phyloP scores from a whole-genome alignment of 1,140 invertebrate species.

The Psix sp. region DNA sequence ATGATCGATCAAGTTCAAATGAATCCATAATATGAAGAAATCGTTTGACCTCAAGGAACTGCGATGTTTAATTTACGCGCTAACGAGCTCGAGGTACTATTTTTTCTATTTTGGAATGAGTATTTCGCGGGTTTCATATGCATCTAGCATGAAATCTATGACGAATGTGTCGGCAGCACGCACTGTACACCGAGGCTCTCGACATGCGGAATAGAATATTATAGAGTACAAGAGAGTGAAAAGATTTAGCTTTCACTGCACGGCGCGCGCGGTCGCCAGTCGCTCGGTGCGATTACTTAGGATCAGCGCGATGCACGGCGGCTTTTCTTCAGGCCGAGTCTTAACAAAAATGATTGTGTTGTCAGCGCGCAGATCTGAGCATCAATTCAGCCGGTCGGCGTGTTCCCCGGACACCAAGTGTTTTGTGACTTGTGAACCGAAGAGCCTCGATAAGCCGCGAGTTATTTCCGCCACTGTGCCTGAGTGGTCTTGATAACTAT shows the following conservation, averaged over 20 bases:
- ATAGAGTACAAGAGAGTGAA: constrained; percentile 45
- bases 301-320: constrained; percentile 24
- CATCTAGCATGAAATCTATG: constrained; percentile 39
- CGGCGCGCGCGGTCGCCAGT: constrained; percentile 12
- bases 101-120: neutral
- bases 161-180: constrained; percentile 38
- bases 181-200: constrained; percentile 22
- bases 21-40: no score
- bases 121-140: constrained; percentile 15
- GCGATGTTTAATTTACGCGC: no score
- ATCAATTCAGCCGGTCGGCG: constrained; percentile 9
- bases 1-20: no score
- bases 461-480: constrained; percentile 13
- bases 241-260: constrained; percentile 54
- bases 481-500: constrained; percentile 20
- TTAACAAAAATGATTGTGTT: constrained; percentile 23
- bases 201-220: constrained; percentile 40
- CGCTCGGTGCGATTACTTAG: constrained; percentile 33
- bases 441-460: constrained; percentile 24
- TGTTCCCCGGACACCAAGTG: constrained; percentile 14
- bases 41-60: no score
- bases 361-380: constrained; percentile 4
- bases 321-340: constrained; percentile 11
- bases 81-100: neutral
- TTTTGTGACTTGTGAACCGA: constrained; percentile 43